A percentile compares a stretch with the other conserved stretches of the same genome.
Conservation (phyloP, 2,797 vertebrate genomes). For the Brachymystax lenok region DNA sequence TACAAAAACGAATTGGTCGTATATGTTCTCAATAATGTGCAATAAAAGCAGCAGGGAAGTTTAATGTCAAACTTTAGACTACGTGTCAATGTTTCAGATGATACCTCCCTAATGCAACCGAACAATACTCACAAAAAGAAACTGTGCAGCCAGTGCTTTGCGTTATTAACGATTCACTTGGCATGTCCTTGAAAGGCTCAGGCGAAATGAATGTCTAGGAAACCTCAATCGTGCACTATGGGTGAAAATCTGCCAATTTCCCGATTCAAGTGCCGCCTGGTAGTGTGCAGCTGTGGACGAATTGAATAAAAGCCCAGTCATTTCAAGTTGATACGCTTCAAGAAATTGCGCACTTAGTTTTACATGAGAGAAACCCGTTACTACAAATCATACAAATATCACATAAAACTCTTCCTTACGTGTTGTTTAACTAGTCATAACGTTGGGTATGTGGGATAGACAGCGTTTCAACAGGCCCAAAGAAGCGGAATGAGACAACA, state of each 20-base stretch:
- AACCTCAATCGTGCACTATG: slow-evolving; percentile 46
- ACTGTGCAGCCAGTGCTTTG: slow-evolving; percentile 39
- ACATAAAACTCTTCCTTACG: neutral
- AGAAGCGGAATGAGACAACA: neutral
- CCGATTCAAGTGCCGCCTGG: neutral
- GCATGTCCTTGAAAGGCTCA: slow-evolving; percentile 51
- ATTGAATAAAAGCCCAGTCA: slow-evolving; percentile 1
- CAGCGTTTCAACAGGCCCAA: neutral
- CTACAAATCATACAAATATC: neutral
- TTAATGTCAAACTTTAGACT: neutral
- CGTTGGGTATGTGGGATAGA: neutral
- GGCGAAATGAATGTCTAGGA: slow-evolving; percentile 49
- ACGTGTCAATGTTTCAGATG: slow-evolving; percentile 8
- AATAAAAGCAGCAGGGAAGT: neutral
- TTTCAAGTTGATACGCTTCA: no score
- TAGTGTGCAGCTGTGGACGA: neutral
- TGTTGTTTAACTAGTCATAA: neutral
- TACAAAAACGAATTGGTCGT: neutral
- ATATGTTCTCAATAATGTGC: neutral
- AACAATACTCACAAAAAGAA: slow-evolving; percentile 36
- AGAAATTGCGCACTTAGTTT: neutral
- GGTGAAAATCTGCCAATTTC: slow-evolving; percentile 40
- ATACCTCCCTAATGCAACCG: neutral
- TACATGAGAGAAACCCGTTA: neutral
- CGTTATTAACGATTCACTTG: slow-evolving; percentile 65